Evolutionary conservation across 2,797 vertebrate species (phyloP), one percentile per base, ranked within the genome.

Genomic region (Catostomus latipinnis): DNA sequence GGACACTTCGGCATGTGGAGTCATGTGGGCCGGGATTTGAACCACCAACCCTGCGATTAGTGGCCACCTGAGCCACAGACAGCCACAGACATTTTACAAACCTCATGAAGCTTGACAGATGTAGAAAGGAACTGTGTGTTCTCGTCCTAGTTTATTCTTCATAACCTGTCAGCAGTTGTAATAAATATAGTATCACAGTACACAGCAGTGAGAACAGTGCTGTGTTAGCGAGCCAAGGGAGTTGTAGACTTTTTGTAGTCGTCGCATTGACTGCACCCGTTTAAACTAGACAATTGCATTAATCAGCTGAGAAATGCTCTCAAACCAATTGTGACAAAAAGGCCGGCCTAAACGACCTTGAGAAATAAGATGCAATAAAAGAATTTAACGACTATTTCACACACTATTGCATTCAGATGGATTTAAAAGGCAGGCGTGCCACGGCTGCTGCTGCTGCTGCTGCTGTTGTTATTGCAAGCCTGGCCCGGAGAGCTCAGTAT

Each of bases 371-470:
- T 43, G 85, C 91, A 90, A 91, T 93, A 89, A 91, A 91, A 89
- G 88, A 89, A 91, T 92, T 93, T 92, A 93, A 93, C 89, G 88
- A 92, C 91, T 89, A 92, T 94, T 94, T 93, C 93, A 94, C 92
- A 93, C 88, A 84, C 89, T 91, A 90, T 93, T 94, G 92, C 86
- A 86, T 91, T 92, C 85, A 86, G 87, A 92, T 90, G 88, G 90
- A 91, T 91, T 91, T 90, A 92, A 93, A 92, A 90, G 63, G 49
- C 60, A 54, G 13, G 61, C 61, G 43, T 70, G 54, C 76, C 22
- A 46, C 49, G 66, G 71, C 62, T 79, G 22, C 22, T 22, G 22
- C 22, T 22, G 22, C 22, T 22, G 22, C 22, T 79, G 57, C 18
- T 52, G 63, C 71, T 52, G 66, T 6, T 66, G 67, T 66, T 67